Base-by-base conservation (phyloP, 2,797 vertebrate genomes). In the Alfaro cultratus region DNA sequence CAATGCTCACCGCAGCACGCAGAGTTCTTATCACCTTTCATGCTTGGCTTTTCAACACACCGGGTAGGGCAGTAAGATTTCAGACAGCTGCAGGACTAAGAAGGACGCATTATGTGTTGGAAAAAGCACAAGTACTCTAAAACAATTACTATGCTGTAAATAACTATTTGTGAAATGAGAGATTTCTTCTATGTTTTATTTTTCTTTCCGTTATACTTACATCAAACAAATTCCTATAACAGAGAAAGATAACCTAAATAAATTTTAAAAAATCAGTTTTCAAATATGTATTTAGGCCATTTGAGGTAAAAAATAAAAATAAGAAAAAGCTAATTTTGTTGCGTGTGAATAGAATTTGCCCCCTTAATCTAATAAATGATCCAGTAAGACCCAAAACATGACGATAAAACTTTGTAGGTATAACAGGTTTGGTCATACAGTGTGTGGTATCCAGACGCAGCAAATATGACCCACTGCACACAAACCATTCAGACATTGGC, bases 21-120 rank as follows among this genome's bases (percentile, higher is more conserved):
- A 86, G 64, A 39, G 86, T 81, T 86, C 87, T 93, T 86, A 89
- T 87, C 92, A 76, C 86, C 88, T 88, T 81, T 80, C 89, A 86
- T 79, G 83, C 82, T 0, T 78, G 80, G 88, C 84, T 75, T 75
- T 77, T 82, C 41, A 15, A 86, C 71, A 73, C 86, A 82, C 47
- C 76, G 72, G 53, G 85, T 47, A 68, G 75, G 3, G n/a, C 60
- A 71, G 68, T 74, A 86, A 76, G 76, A 78, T 80, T 64, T 41
- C 81, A 87, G 83, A 92, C 93, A 90, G 91, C 91, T 90, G 87
- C 77, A 53, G 70, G 73, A 84, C 82, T 72, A 73, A 79, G 73
- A 78, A 73, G 73, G 62, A 89, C 51, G 85, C 73, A 75, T 87
- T 82, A 80, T 85, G 73, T 87, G 83, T 74, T 10, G 78, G 82